Conservation (phyloP, 2,797 vertebrate genomes). For the Alectoris magna region DNA sequence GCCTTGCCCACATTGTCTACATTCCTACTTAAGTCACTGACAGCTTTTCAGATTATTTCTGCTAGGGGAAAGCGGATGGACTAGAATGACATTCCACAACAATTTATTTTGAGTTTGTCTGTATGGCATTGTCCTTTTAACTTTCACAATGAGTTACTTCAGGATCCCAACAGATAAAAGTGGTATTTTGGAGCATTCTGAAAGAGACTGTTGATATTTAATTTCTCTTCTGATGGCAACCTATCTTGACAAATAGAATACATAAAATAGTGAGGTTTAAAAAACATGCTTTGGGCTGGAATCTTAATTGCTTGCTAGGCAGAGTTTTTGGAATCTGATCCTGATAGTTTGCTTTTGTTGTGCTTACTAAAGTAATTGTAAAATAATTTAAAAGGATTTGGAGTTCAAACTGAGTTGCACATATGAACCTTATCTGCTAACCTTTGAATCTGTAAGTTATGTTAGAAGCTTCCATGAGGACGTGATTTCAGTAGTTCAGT, state of each 20-base stretch:
- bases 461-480: not conserved
- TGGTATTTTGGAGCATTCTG: not conserved
- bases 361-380: not conserved
- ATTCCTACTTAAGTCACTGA: not conserved
- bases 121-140: not conserved
- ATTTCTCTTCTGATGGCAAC: conserved; percentile 11
- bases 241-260: not conserved
- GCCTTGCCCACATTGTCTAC: not conserved
- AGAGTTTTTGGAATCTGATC: not conserved
- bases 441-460: not conserved
- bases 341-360: not conserved
- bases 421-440: not conserved
- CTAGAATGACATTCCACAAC: not conserved
- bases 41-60: not conserved
- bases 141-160: not conserved
- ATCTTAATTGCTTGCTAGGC: not conserved
- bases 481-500: not conserved
- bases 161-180: not conserved
- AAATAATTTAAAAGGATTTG: not conserved
- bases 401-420: not conserved
- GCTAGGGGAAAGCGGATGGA: not conserved
- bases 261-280: not conserved
- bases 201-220: not conserved
- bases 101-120: not conserved
- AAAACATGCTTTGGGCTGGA: not conserved